Percentiles rank a stretch among this genome's conserved stretches.
Conservation (phyloP, 2,797 vertebrate genomes). For the Linurgus olivaceus region DNA sequence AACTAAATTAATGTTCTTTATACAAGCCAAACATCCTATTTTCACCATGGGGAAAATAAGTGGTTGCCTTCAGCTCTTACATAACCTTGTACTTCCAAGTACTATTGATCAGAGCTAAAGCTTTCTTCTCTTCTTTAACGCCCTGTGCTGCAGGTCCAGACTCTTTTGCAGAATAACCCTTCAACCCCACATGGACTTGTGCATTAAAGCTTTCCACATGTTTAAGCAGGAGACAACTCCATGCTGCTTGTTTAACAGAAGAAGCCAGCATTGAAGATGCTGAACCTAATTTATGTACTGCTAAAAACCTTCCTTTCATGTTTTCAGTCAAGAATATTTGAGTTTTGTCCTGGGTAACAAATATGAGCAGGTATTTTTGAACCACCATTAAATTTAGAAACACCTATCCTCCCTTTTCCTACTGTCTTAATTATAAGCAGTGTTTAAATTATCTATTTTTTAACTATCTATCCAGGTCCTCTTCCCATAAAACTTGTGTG, state of each 20-base stretch:
- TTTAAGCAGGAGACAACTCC: not conserved
- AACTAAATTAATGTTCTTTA: not conserved
- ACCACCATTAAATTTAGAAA: not conserved
- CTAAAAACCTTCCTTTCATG: not conserved
- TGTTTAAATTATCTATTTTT: not conserved
- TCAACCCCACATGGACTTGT: not conserved
- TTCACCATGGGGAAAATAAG: not conserved
- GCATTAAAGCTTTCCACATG: not conserved
- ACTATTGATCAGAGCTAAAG: not conserved
- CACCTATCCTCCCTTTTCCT: not conserved
- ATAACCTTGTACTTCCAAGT: not conserved
- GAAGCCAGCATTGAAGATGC: not conserved
- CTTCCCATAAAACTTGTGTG: not conserved
- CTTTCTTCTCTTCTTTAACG: not conserved
- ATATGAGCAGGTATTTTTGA: not conserved
- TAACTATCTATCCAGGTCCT: not conserved
- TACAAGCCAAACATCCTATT: not conserved
- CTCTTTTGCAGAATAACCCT: not conserved
- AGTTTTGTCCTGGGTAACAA: not conserved
- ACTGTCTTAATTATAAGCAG: not conserved
- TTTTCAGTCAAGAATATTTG: not conserved
- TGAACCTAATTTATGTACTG: not conserved
- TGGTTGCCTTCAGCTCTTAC: not conserved
- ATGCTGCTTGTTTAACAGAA: not conserved
- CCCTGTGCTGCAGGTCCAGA: not conserved